Percentiles rank a stretch among this genome's conserved stretches.
Evolutionary conservation across 2,888 invertebrate species (phyloP).

Genomic region (Sclerodermus sp.): DNA sequence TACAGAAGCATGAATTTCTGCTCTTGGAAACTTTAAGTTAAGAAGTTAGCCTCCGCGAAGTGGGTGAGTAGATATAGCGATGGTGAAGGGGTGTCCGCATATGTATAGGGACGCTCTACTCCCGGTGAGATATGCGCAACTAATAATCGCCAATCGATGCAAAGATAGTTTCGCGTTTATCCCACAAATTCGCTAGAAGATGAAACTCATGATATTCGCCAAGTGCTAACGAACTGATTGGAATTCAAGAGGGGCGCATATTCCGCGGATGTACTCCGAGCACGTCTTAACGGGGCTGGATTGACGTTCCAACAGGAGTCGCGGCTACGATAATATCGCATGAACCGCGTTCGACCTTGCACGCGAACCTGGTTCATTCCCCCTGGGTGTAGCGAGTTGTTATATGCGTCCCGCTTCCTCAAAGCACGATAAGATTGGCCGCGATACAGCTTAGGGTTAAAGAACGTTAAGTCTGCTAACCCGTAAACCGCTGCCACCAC

Average conservation of each 20-base stretch:
- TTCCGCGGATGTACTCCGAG: not conserved
- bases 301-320: not conserved
- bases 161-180: not conserved
- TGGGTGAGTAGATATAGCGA: not conserved
- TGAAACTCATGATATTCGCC: not conserved
- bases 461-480: not conserved
- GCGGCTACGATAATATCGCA: not conserved
- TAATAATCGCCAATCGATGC: not conserved
- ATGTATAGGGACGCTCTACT: not conserved
- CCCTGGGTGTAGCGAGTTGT: not conserved
- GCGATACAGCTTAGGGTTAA: not conserved
- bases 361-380: not conserved
- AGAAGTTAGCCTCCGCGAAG: not conserved
- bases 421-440: not conserved
- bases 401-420: not conserved
- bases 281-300: not conserved
- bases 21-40: not conserved
- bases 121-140: not conserved
- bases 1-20: not conserved
- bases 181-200: not conserved
- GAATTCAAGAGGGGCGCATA: not conserved
- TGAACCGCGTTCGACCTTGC: not conserved
- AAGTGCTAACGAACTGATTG: constrained; percentile 2
- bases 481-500: not conserved
- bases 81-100: not conserved